Percentiles rank a stretch among this genome's conserved stretches.
phyloP scores from a whole-genome alignment of 2,113 vertebrate species.

The Pontoporia blainvillei region DNA sequence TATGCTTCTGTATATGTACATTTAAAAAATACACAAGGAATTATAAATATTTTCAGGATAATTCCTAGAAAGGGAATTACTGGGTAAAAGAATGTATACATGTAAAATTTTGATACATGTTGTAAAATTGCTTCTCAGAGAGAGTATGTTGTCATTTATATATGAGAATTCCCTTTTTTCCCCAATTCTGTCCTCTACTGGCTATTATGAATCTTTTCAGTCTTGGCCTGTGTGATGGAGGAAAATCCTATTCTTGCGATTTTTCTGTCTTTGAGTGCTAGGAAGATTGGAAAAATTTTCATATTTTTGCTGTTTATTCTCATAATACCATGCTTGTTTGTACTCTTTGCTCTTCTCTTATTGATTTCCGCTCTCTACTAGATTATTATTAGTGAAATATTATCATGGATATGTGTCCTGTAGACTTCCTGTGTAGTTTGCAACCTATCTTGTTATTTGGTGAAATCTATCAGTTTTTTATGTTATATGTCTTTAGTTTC shows the following conservation, averaged over 20 bases:
- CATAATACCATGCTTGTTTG: background rate
- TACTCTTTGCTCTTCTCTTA: background rate
- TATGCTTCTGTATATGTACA: background rate
- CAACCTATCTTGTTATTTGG: background rate
- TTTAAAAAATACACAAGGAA: background rate
- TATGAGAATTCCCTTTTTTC: background rate
- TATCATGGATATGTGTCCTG: background rate
- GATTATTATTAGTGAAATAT: background rate
- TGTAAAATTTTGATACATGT: background rate
- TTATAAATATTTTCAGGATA: background rate
- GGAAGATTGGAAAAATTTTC: background rate
- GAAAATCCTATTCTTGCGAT: background rate
- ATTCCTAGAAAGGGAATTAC: background rate
- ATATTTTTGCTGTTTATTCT: background rate
- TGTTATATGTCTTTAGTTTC: background rate
- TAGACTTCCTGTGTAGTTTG: background rate
- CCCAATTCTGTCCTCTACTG: background rate
- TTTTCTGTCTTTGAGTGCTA: background rate
- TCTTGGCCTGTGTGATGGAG: background rate
- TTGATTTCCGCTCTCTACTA: background rate
- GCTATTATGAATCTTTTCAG: background rate
- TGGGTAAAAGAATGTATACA: background rate
- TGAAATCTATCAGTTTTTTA: background rate
- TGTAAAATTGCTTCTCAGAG: background rate
- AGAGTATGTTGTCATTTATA: background rate